Evolutionary conservation across 2,113 vertebrate species (phyloP), one percentile per base, ranked within the genome.

Genomic region (Seriola aureovittata): DNA sequence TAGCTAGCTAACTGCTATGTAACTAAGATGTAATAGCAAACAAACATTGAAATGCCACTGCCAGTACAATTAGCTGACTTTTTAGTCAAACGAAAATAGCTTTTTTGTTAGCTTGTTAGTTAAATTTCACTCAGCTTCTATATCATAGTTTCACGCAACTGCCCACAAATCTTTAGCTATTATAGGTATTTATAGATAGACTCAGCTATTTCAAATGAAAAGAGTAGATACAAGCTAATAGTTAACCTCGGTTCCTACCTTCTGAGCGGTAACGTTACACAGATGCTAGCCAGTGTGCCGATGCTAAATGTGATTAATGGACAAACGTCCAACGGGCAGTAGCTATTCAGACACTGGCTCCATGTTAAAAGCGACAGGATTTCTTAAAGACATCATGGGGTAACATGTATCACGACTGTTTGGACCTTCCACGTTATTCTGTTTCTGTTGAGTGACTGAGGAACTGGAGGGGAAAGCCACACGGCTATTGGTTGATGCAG

Each of bases 401-500:
- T 19, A 19, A 13, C 13, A 29, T 11, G 4, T 34, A 64, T 12
- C 54, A 4, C 29, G 23, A 32, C 4, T 8, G 40, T 2, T 16
- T 48, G 4, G 4, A 40, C 13, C 9, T 3, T 12, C 3, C 68
- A 17, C 23, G 52, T 23, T 58, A 3, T 5, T 29, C 34, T 11
- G 4, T 57, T 65, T 11, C 9, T 11, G 2, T 6, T 3, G 1
- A 6, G 17, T 4, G 11, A 11, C 36, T 68, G 6, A 19, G 88
- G 88, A 87, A 89, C 75, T 72, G 0, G 1, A 72, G 13, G 1
- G 1, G 2, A 23, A 73, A 8, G 62, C 40, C 55, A 1, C 9
- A 4, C 8, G 13, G 0, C 16, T 1, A 90, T 90, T 88, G 82
- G 86, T 5, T 80, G 19, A 5, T 50, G 14, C 3, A 17, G 0